Evolutionary conservation across 2,797 vertebrate species (phyloP), one percentile per base, ranked within the genome.

Genomic region (Rhynchonycteris naso): DNA sequence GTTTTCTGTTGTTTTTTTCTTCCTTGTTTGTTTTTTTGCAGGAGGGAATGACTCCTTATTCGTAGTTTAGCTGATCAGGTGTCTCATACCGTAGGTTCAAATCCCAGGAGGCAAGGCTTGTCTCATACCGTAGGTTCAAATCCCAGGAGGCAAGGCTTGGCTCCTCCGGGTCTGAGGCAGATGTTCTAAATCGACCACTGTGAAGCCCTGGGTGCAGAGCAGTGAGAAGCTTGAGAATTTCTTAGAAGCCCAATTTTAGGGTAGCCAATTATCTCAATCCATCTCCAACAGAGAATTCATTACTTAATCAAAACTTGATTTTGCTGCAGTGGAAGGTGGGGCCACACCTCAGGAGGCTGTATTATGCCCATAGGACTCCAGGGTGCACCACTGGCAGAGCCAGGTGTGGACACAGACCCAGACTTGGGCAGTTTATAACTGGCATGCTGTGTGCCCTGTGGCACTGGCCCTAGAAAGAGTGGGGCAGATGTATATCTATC

Each of bases 21-120:
- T 28, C 24, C 22, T 76, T 54, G 18, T 75, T 74, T 74, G 28
- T 63, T 76, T 50, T 47, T 28, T 78, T 88, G 30, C 88, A 88
- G 66, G 71, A 92, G 69, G 75, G 74, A 94, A 87, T 0, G 38
- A 69, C 68, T 95, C 74, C 65, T 94, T 30, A 65, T 85, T n/a
- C 75, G 35, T 33, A 52, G 33, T 54, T 75, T n/a, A 30, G 30
- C 72, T 8, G 4, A 68, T 33, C 72, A 74, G 54, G 43, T 30
- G 30, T 80, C 69, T 78, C 59, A 28, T 43, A 59, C 7, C 1
- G 5, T 4, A 87, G 63, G 86, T 88, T 95, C 88, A 81, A 43
- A 26, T 90, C 78, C 85, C 88, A 79, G 59, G 78, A 82, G 94
- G 76, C 86, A 74, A 84, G 75, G 26, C n/a, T 56, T 30, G 30